These are phyloP conservation scores for Drosophila nr. fundita DNA, from an alignment of 2,888 invertebrate genomes.

Conservation along the genomic window DNA sequence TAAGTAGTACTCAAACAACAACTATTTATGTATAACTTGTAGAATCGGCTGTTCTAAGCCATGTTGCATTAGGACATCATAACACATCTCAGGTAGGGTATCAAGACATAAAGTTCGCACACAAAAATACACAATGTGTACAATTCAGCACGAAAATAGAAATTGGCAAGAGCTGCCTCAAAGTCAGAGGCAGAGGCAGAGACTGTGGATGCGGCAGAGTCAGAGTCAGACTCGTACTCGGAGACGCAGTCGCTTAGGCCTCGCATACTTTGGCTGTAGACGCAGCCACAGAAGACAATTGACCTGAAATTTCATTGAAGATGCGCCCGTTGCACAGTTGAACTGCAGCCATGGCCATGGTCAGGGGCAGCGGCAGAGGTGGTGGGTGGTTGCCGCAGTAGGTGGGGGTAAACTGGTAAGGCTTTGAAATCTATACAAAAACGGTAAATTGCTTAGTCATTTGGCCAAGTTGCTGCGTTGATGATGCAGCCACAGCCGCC, in stretches of 20 bases:
- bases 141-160: slow-evolving; percentile 63
- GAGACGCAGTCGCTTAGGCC: not conserved
- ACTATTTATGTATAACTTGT: not conserved
- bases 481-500: slow-evolving; percentile 38
- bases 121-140: slow-evolving; percentile 30
- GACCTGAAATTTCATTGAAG: slow-evolving; percentile 80
- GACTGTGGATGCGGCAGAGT: not conserved
- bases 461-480: slow-evolving; percentile 60
- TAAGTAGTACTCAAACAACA: no score
- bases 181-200: slow-evolving; percentile 2
- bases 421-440: slow-evolving; percentile 70
- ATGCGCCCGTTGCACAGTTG: slow-evolving; percentile 58
- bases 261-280: slow-evolving; percentile 13
- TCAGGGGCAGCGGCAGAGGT: slow-evolving; percentile 7
- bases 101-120: slow-evolving; percentile 11
- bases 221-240: not conserved
- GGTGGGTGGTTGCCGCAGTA: slow-evolving; percentile 3
- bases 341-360: slow-evolving; percentile 45
- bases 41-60: not conserved
- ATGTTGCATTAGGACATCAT: not conserved
- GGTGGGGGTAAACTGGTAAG: slow-evolving; percentile 30
- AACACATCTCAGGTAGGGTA: slow-evolving; percentile 2
- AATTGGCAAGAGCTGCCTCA: slow-evolving; percentile 56
- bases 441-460: slow-evolving; percentile 81
- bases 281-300: slow-evolving; percentile 75